Conservation (phyloP, 2,113 vertebrate species). For the Calidris pugnax region DNA sequence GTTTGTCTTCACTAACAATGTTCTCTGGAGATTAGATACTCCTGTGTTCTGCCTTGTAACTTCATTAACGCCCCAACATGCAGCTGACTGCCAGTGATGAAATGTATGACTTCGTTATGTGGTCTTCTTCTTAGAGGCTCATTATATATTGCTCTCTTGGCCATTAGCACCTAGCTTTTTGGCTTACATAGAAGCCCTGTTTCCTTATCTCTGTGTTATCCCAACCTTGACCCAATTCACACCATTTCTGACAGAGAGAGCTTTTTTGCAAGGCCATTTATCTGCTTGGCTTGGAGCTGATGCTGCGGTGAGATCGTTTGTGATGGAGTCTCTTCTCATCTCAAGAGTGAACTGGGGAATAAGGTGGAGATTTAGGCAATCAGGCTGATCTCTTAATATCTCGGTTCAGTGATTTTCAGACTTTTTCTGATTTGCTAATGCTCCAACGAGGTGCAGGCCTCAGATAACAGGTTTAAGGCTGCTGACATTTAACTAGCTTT, state of each 20-base stretch:
- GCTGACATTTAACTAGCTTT: not conserved
- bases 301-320: not conserved
- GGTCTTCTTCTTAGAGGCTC: not conserved
- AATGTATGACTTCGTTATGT: not conserved
- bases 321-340: not conserved
- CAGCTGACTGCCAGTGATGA: not conserved
- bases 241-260: not conserved
- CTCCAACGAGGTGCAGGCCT: not conserved
- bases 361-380: not conserved
- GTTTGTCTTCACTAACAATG: slow-evolving; percentile 9
- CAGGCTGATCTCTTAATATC: not conserved
- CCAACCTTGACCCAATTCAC: not conserved
- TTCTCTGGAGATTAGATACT: not conserved
- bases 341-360: not conserved
- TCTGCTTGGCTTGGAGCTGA: not conserved
- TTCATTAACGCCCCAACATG: not conserved
- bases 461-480: not conserved
- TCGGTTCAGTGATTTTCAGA: not conserved
- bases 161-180: not conserved
- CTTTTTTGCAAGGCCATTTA: not conserved
- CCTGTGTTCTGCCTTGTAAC: slow-evolving; percentile 10
- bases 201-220: not conserved
- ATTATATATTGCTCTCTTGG: not conserved
- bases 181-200: not conserved
- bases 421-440: not conserved